Percentiles rank a stretch among this genome's conserved stretches.
Conservation (phyloP, 1,140 invertebrate species). For the Bombus waltoni region DNA sequence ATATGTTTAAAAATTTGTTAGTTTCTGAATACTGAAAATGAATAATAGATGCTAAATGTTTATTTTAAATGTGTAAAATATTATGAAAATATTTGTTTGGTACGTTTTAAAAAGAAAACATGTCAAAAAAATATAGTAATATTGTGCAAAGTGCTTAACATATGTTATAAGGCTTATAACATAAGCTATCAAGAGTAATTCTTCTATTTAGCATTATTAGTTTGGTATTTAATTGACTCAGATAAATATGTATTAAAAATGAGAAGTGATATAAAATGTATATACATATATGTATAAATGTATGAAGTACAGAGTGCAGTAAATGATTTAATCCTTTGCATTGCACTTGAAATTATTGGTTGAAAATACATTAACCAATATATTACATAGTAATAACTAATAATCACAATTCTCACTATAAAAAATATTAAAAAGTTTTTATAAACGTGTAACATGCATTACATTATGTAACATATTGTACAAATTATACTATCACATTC, state of each 20-base stretch:
- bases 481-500: not conserved
- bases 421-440: constrained; percentile 15
- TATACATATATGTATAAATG: not conserved
- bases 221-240: constrained; percentile 2
- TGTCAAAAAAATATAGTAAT: not conserved
- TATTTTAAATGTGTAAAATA: not conserved
- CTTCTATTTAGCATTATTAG: not conserved
- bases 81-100: not conserved
- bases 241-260: not conserved
- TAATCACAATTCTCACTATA: constrained; percentile 24
- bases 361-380: not conserved
- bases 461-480: constrained; percentile 9
- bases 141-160: not conserved
- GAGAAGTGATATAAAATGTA: constrained; percentile 5
- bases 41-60: not conserved
- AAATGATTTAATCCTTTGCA: constrained; percentile 37
- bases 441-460: not conserved
- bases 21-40: not conserved
- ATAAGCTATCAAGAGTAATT: not conserved
- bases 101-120: not conserved
- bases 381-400: not conserved
- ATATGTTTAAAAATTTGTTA: not conserved
- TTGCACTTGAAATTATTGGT: not conserved
- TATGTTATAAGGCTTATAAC: not conserved
- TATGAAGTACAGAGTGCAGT: not conserved